Percentiles rank a stretch among this genome's conserved stretches.
Evolutionary conservation across 2,113 vertebrate genomes (phyloP).

Genomic region (Saccopteryx leptura): DNA sequence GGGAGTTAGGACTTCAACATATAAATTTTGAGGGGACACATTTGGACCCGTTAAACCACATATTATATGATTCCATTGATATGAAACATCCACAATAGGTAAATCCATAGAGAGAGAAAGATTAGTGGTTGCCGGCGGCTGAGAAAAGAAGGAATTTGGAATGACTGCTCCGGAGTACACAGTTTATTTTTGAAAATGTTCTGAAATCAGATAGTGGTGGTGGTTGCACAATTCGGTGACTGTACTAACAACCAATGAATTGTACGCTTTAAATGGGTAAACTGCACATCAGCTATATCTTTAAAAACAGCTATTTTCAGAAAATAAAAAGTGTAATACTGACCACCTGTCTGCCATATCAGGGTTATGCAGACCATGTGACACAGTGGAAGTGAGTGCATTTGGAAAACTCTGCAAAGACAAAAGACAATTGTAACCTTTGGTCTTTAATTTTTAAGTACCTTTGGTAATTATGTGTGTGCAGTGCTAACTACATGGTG

Average conservation of each 20-base stretch:
- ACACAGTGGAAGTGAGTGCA: not conserved
- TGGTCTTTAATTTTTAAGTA: constrained; percentile 51
- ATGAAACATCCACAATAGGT: constrained; percentile 60
- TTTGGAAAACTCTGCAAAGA: constrained; percentile 40
- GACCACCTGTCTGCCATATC: not conserved
- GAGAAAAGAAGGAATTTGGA: constrained; percentile 46
- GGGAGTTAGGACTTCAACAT: not conserved
- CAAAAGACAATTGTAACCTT: not conserved
- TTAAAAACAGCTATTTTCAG: not conserved
- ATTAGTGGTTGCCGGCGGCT: constrained; percentile 52
- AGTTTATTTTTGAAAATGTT: constrained; percentile 66
- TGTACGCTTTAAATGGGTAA: not conserved
- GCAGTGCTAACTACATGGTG: constrained; percentile 11
- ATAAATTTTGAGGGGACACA: not conserved
- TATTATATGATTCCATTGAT: constrained; percentile 4
- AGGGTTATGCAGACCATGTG: not conserved
- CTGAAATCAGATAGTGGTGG: constrained; percentile 54
- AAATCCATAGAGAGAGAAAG: constrained; percentile 59
- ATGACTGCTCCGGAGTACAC: constrained; percentile 29
- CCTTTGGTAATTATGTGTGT: constrained; percentile 30
- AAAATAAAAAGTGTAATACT: not conserved
- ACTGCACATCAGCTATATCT: not conserved
- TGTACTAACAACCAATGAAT: not conserved
- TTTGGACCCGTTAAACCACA: not conserved
- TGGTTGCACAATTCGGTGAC: not conserved